phyloP scores from a whole-genome alignment of 2,797 vertebrate species.

The Loris lydekkerianus region DNA sequence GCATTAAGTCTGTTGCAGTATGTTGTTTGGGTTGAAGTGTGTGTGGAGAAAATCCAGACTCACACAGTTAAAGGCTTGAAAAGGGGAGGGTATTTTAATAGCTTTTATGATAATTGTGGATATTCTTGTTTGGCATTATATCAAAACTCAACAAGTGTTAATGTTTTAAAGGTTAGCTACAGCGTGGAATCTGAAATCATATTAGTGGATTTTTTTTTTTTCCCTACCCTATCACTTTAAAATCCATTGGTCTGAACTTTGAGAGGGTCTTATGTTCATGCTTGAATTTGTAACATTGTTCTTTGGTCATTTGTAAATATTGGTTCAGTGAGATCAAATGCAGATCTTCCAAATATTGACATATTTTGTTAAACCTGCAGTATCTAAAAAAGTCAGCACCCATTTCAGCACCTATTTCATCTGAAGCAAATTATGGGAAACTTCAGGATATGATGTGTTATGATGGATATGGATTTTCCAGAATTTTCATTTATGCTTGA shows the following conservation, averaged over 20 bases:
- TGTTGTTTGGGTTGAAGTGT: constrained; percentile 4
- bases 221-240: background rate
- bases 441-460: background rate
- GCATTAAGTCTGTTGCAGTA: background rate
- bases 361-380: background rate
- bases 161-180: constrained; percentile 11
- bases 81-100: background rate
- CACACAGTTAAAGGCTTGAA: background rate
- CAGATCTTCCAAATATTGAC: constrained; percentile 2
- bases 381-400: background rate
- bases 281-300: constrained; percentile 36
- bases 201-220: background rate
- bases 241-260: background rate
- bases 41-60: background rate
- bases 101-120: background rate
- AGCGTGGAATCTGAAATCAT: background rate
- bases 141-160: background rate
- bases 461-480: constrained; percentile 10
- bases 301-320: background rate
- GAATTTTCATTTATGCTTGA: constrained; percentile 11
- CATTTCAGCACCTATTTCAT: background rate
- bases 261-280: background rate
- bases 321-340: background rate
- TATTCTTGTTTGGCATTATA: background rate
- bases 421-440: constrained; percentile 18